Evolutionary conservation across 2,113 vertebrate species (phyloP).

Genomic region (Amia ocellicauda): DNA sequence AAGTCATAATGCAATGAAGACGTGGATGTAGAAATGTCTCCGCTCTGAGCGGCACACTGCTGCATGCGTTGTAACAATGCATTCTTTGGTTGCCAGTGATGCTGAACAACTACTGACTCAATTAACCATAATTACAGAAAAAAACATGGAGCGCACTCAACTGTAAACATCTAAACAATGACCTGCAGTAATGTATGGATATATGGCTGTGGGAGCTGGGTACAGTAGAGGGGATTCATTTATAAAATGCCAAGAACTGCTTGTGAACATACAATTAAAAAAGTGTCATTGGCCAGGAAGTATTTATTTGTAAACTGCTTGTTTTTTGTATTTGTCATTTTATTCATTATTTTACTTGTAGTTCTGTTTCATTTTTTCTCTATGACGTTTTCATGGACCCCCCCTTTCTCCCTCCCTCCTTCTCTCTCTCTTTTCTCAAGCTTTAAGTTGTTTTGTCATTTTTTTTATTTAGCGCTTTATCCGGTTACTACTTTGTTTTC

Average conservation of each 20-base stretch:
- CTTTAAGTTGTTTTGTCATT: no score
- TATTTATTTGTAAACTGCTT: no score
- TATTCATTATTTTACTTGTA: no score
- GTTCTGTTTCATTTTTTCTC: no score
- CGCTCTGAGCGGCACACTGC: slow-evolving; percentile 40
- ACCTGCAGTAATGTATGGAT: slow-evolving; percentile 43
- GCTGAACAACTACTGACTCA: slow-evolving; percentile 59
- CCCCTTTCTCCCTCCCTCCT: no score
- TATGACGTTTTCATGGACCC: no score
- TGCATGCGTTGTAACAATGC: slow-evolving; percentile 44
- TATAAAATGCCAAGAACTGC: slow-evolving; percentile 59
- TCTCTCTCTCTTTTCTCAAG: no score
- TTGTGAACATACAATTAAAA: slow-evolving; percentile 65
- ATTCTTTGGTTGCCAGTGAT: slow-evolving; percentile 50
- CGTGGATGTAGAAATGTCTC: slow-evolving; percentile 55
- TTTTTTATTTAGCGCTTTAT: slow-evolving; percentile 32
- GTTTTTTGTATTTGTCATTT: no score
- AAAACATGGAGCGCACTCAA: slow-evolving; percentile 45
- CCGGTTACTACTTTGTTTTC: slow-evolving; percentile 65
- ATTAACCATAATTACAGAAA: slow-evolving; percentile 55
- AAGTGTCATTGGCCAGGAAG: no score
- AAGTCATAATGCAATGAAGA: slow-evolving; percentile 65
- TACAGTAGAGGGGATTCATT: slow-evolving; percentile 42
- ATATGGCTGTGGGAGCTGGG: slow-evolving; percentile 50
- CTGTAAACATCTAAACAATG: slow-evolving; percentile 61